These are phyloP conservation scores for Scaptomyza flava DNA, from an alignment of 2,888 invertebrate genomes.

Conservation along the genomic window DNA sequence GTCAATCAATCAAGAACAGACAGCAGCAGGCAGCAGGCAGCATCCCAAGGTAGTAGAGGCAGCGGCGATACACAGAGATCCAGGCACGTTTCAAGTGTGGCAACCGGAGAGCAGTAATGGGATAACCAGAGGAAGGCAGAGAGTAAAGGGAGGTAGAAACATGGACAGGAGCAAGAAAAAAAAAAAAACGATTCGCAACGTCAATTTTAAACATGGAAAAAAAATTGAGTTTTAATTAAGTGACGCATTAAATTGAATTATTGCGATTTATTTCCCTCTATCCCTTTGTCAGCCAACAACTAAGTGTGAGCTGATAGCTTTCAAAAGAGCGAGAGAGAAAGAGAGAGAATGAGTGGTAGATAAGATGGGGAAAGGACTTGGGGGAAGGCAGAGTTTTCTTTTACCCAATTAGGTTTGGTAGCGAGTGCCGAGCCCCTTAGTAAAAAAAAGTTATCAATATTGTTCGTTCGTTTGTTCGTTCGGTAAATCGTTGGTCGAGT, in stretches of 20 bases:
- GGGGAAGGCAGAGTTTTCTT: constrained; percentile 11
- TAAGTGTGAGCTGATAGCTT: not conserved
- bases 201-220: constrained; percentile 71
- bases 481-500: constrained; percentile 19
- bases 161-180: constrained; percentile 18
- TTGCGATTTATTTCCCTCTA: constrained; percentile 67
- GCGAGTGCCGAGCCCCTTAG: constrained; percentile 22
- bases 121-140: not conserved
- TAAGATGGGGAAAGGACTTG: not conserved
- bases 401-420: constrained; percentile 47
- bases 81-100: constrained; percentile 8
- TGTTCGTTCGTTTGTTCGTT: constrained; percentile 10
- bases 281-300: constrained; percentile 11
- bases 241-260: constrained; percentile 77
- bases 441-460: constrained; percentile 46
- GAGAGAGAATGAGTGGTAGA: not conserved
- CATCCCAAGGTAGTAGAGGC: not conserved
- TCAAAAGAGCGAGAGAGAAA: not conserved
- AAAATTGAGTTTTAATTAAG: constrained; percentile 76
- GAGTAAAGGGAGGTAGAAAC: not conserved
- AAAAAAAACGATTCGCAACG: constrained; percentile 50
- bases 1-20: constrained; percentile 48
- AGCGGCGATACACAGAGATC: constrained; percentile 3
- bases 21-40: constrained; percentile 9
- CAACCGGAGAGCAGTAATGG: constrained; percentile 3